These are phyloP conservation scores for Dusona sp. DNA, from an alignment of 2,888 invertebrate genomes.

Conservation along the genomic window DNA sequence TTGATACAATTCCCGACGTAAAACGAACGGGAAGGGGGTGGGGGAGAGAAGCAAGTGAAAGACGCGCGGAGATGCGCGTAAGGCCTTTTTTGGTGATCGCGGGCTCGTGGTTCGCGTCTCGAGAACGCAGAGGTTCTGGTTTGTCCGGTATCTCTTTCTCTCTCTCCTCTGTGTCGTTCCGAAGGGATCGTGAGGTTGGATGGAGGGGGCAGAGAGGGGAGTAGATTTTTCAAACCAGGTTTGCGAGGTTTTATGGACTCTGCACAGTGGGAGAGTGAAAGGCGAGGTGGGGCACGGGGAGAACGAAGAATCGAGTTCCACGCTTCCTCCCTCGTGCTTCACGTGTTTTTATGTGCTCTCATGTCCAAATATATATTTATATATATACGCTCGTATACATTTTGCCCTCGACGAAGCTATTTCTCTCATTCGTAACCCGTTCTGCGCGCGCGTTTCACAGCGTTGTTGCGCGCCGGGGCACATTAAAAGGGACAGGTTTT, in stretches of 20 bases:
- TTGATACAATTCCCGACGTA: neutral
- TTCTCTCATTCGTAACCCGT: slow-evolving; percentile 57
- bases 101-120: slow-evolving; percentile 52
- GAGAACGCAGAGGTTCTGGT: slow-evolving; percentile 72
- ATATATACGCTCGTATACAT: neutral
- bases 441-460: slow-evolving; percentile 26
- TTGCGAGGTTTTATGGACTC: slow-evolving; percentile 35
- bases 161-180: neutral
- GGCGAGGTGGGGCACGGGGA: neutral
- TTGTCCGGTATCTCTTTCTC: slow-evolving; percentile 71
- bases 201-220: neutral
- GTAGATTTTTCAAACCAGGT: slow-evolving; percentile 49
- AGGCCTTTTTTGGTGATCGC: slow-evolving; percentile 78
- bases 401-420: slow-evolving; percentile 40
- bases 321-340: slow-evolving; percentile 41
- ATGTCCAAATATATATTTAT: neutral
- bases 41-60: slow-evolving; percentile 63
- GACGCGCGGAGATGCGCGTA: slow-evolving; percentile 73
- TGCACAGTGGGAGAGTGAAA: neutral
- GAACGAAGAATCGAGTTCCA: slow-evolving; percentile 46
- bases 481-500: slow-evolving; percentile 55
- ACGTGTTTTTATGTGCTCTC: slow-evolving; percentile 2
- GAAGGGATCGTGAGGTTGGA: neutral
- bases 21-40: slow-evolving; percentile 37
- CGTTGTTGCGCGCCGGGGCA: slow-evolving; percentile 14